Percentiles rank a stretch among this genome's conserved stretches.
Conservation (phyloP, 2,113 vertebrate genomes). For the Cyprinus carpio region DNA sequence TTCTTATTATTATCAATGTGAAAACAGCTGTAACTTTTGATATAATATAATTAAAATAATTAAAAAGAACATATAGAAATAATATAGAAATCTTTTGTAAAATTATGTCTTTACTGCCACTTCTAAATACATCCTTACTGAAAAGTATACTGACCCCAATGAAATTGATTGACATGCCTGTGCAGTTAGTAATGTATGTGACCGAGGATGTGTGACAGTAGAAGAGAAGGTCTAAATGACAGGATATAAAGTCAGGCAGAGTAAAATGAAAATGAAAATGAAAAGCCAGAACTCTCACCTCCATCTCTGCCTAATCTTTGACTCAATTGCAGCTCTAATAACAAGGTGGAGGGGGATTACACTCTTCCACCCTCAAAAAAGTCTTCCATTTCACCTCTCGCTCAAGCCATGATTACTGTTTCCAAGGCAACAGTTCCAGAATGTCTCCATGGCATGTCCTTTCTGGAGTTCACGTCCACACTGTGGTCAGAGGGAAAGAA, state of each 20-base stretch:
- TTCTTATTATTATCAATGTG: neutral
- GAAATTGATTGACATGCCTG: neutral
- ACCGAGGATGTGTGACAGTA: neutral
- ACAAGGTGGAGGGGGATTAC: constrained; percentile 27
- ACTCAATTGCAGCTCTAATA: constrained; percentile 46
- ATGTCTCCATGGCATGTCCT: constrained; percentile 38
- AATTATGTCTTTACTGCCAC: neutral
- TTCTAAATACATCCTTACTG: neutral
- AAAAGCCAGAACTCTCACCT: constrained; percentile 6
- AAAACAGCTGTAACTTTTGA: too few species aligned
- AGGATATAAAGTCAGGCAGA: neutral
- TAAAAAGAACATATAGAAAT: neutral
- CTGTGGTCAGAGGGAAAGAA: constrained; percentile 30
- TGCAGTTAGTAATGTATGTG: neutral
- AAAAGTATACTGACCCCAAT: neutral
- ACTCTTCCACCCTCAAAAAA: constrained; percentile 34
- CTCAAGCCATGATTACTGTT: constrained; percentile 37
- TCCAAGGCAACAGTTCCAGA: constrained; percentile 39
- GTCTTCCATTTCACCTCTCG: constrained; percentile 37
- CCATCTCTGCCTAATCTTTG: constrained; percentile 5
- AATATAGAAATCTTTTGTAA: neutral
- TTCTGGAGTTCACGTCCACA: constrained; percentile 17
- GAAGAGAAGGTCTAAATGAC: neutral
- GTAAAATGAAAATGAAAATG: neutral
- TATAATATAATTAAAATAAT: too few species aligned